phyloP scores from a whole-genome alignment of 2,888 invertebrate genomes.

The Uloborus plumipes region DNA sequence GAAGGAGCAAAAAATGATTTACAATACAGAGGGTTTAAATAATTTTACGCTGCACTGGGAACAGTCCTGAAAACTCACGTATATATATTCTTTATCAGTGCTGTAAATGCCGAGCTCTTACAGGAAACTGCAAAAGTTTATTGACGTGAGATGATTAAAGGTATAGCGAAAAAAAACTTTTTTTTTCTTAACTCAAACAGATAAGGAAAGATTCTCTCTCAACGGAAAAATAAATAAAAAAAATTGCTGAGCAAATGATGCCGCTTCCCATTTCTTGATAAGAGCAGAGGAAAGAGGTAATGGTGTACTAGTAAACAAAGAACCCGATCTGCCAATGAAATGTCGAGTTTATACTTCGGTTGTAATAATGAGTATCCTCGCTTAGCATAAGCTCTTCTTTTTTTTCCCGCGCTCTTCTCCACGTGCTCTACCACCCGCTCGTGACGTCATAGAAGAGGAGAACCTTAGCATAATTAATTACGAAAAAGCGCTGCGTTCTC shows the following conservation, averaged over 20 bases:
- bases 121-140: conserved; percentile 58
- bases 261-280: conserved; percentile 40
- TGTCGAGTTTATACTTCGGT: conserved; percentile 54
- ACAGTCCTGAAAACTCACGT: conserved; percentile 25
- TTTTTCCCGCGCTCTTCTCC: conserved; percentile 5
- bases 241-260: conserved; percentile 56
- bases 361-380: conserved; percentile 59
- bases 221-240: conserved; percentile 21
- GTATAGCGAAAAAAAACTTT: conserved; percentile 38
- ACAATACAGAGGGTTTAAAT: conserved; percentile 60
- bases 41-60: conserved; percentile 53
- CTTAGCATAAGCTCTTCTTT: conserved; percentile 60
- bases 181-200: conserved; percentile 6
- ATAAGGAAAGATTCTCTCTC: conserved; percentile 50
- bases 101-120: conserved; percentile 39
- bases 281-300: conserved; percentile 55
- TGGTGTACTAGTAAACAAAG: conserved; percentile 61
- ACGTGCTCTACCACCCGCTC: not conserved
- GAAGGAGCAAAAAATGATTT: conserved; percentile 45
- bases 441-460: conserved; percentile 53
- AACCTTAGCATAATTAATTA: conserved; percentile 64
- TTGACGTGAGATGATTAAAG: conserved; percentile 61
- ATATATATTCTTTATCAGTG: conserved; percentile 43
- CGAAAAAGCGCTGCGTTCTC: conserved; percentile 49
- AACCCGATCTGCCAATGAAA: conserved; percentile 62